Evolutionary conservation across 2,888 invertebrate species (phyloP).

Genomic region (Dioctria linearis): DNA sequence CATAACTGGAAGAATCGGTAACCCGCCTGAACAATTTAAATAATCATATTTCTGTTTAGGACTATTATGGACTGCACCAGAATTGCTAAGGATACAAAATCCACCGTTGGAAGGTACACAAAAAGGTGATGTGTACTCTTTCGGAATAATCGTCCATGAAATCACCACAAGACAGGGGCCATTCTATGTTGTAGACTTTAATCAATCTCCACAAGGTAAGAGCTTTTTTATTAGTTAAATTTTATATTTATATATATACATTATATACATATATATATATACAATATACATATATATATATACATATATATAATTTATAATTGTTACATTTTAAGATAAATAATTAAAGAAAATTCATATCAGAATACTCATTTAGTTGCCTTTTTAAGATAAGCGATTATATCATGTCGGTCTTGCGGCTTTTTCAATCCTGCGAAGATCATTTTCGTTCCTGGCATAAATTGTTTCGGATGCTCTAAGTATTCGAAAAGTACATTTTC

Average conservation of each 20-base stretch:
- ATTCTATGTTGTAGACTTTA: constrained; percentile 82
- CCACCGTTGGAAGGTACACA: constrained; percentile 83
- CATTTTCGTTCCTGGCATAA: constrained; percentile 99
- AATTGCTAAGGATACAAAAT: constrained; percentile 81
- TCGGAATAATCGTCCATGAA: constrained; percentile 94
- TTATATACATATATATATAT: neutral
- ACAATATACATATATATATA: neutral
- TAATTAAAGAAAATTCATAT: too few species aligned
- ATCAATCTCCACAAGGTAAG: constrained; percentile 82
- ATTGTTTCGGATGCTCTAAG: constrained; percentile 98
- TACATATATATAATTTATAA: too few species aligned
- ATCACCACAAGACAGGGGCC: constrained; percentile 91
- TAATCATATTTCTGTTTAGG: constrained; percentile 72
- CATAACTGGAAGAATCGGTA: too few species aligned
- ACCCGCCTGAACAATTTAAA: neutral
- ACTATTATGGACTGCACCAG: constrained; percentile 93
- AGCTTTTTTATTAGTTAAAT: constrained; percentile 52
- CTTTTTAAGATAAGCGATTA: constrained; percentile 91
- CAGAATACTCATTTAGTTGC: neutral
- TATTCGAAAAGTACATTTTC: constrained; percentile 94
- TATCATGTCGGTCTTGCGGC: constrained; percentile 91
- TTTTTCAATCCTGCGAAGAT: constrained; percentile 98
- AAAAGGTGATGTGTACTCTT: constrained; percentile 96
- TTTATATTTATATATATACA: neutral
- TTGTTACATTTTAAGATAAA: too few species aligned